A percentile compares a stretch with the other conserved stretches of the same genome.
Conservation (phyloP, 2,888 invertebrate genomes). For the Crioceris asparagi region DNA sequence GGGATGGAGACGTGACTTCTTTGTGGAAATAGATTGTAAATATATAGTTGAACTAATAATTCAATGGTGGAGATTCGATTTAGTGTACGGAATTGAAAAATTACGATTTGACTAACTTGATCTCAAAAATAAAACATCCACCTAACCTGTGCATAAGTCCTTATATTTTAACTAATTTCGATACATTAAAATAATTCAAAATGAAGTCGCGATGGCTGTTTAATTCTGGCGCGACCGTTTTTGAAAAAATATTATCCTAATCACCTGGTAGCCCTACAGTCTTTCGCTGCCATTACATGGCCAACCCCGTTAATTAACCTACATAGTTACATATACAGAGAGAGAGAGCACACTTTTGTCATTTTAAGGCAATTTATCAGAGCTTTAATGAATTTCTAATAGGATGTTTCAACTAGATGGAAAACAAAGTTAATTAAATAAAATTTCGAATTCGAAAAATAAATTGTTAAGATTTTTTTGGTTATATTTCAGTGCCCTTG, state of each 20-base stretch:
- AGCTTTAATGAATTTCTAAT: too few species aligned
- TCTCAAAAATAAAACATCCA: constrained; percentile 21
- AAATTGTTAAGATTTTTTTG: too few species aligned
- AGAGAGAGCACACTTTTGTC: constrained; percentile 31
- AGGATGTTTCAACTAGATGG: too few species aligned
- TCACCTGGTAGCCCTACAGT: constrained; percentile 39
- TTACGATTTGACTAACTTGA: constrained; percentile 16
- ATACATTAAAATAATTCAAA: constrained; percentile 11
- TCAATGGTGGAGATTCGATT: constrained; percentile 13
- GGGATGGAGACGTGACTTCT: too few species aligned
- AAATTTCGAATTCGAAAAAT: too few species aligned
- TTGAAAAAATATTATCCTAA: too few species aligned
- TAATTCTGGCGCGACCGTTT: too few species aligned
- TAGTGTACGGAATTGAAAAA: constrained; percentile 12
- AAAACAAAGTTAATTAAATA: too few species aligned
- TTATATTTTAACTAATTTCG: constrained; percentile 22
- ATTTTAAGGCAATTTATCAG: constrained; percentile 29
- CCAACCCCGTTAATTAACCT: constrained; percentile 21
- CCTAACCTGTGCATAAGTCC: constrained; percentile 29
- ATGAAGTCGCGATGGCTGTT: constrained; percentile 3
- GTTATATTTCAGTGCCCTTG: too few species aligned
- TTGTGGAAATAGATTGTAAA: too few species aligned
- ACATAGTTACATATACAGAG: constrained; percentile 23
- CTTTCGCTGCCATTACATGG: constrained; percentile 26
- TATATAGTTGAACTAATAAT: too few species aligned